A percentile compares a stretch with the other conserved stretches of the same genome.
These are phyloP conservation scores for Dermolepida albohirtum DNA, from an alignment of 2,888 invertebrate species.

Conservation along the genomic window DNA sequence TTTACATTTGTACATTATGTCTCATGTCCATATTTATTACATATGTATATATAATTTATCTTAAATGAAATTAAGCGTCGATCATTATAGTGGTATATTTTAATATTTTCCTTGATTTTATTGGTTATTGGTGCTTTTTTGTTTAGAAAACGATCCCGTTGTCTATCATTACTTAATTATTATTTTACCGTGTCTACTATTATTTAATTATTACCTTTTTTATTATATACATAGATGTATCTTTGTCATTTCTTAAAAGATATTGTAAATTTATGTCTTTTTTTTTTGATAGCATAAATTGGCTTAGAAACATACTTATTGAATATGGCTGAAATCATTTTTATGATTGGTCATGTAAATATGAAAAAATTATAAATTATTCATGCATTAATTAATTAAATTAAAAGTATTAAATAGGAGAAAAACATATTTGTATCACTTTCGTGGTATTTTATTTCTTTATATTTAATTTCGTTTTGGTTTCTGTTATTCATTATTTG, in stretches of 20 bases:
- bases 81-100: not conserved
- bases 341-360: too few species aligned
- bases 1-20: slow-evolving; percentile 8
- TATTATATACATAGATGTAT: slow-evolving; percentile 31
- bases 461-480: slow-evolving; percentile 18
- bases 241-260: slow-evolving; percentile 24
- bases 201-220: slow-evolving; percentile 7
- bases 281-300: not conserved
- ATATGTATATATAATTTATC: slow-evolving; percentile 1
- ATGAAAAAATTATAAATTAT: too few species aligned
- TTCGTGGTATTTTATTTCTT: slow-evolving; percentile 12
- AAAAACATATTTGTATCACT: slow-evolving; percentile 1
- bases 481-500: slow-evolving; percentile 23
- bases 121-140: slow-evolving; percentile 30
- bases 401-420: slow-evolving; percentile 16
- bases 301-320: too few species aligned
- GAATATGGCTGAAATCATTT: too few species aligned
- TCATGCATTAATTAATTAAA: too few species aligned
- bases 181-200: too few species aligned
- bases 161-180: too few species aligned
- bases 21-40: slow-evolving; percentile 5
- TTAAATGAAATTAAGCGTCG: not conserved
- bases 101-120: slow-evolving; percentile 17
- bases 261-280: not conserved
- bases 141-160: slow-evolving; percentile 12